These are phyloP conservation scores for Smittia sp. DNA, from an alignment of 2,888 invertebrate genomes.

Conservation along the genomic window DNA sequence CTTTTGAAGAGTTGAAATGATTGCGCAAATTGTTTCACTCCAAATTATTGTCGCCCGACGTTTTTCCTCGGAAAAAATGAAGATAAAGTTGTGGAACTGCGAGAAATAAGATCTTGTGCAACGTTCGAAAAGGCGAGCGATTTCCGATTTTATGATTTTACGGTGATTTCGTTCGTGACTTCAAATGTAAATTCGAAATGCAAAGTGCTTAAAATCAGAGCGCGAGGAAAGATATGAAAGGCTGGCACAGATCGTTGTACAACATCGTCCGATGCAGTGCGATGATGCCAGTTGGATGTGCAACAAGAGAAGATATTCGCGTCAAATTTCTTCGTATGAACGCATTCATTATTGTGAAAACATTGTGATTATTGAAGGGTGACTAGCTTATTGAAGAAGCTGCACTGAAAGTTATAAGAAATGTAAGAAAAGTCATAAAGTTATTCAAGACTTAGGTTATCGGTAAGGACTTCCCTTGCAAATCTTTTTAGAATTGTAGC, in stretches of 20 bases:
- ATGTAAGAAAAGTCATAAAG: no score
- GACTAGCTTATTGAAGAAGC: not conserved
- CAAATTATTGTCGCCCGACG: not conserved
- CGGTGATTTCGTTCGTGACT: conserved; percentile 39
- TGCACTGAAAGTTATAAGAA: no score
- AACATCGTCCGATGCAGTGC: not conserved
- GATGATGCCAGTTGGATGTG: conserved; percentile 2
- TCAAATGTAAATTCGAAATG: conserved; percentile 39
- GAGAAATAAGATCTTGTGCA: conserved; percentile 5
- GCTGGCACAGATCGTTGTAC: not conserved
- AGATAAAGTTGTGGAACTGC: conserved; percentile 10
- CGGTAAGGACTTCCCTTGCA: no score
- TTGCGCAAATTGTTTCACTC: not conserved
- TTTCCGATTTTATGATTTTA: conserved; percentile 28
- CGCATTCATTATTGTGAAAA: not conserved
- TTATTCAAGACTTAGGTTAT: no score
- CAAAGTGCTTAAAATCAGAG: conserved; percentile 20
- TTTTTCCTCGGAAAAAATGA: conserved; percentile 15
- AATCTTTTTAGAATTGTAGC: no score
- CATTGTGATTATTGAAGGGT: not conserved
- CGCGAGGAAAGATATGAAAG: not conserved
- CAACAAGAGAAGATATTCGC: not conserved
- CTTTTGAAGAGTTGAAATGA: not conserved
- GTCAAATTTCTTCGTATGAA: not conserved
- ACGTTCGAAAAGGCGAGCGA: not conserved